A percentile compares a stretch with the other conserved stretches of the same genome.
Conservation (phyloP, 2,888 invertebrate species). For the Therioaphis trifolii region DNA sequence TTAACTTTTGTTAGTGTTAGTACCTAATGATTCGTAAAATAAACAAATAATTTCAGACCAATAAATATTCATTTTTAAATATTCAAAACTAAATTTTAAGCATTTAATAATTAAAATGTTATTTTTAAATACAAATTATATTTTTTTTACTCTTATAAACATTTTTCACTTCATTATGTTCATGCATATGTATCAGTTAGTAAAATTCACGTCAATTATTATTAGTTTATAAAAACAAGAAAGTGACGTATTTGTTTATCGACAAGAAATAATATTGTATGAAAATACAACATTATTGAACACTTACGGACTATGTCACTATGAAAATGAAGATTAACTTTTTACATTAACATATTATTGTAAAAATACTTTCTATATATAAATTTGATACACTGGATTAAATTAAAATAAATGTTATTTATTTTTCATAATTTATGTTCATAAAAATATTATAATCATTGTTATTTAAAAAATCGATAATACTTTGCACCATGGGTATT, state of each 20-base stretch:
- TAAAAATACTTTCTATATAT: background rate
- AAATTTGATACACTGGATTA: no score
- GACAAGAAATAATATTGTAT: conserved; percentile 25
- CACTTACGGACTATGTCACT: background rate
- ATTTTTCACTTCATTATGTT: conserved; percentile 24
- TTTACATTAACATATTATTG: background rate
- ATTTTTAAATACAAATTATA: background rate
- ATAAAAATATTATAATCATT: no score
- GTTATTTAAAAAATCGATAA: no score
- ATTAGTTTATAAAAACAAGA: conserved; percentile 38
- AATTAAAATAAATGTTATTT: no score
- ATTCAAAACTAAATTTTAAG: background rate
- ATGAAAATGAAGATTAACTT: background rate
- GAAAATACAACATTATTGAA: background rate
- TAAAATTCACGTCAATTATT: conserved; percentile 9
- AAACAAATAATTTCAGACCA: no score
- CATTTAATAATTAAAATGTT: conserved; percentile 18
- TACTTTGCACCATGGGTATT: no score
- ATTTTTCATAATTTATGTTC: no score
- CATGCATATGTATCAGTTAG: conserved; percentile 26
- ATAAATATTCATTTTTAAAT: no score
- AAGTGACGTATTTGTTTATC: conserved; percentile 5
- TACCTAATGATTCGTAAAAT: no score
- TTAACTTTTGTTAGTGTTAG: no score
- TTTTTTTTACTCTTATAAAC: background rate